Evolutionary conservation across 2,113 vertebrate species (phyloP).

Genomic region (Hippopotamus amphibius): DNA sequence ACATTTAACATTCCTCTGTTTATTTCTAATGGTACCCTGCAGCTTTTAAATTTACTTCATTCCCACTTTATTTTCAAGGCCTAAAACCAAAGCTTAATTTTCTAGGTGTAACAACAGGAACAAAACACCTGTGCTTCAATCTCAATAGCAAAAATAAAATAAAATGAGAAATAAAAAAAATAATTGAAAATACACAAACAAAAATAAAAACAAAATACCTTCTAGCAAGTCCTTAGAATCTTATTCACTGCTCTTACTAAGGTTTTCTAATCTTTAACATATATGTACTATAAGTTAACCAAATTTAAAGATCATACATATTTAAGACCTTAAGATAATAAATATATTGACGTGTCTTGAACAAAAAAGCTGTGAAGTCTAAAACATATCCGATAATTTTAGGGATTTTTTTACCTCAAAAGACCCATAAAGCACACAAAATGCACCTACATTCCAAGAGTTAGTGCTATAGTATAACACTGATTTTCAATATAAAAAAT

Average conservation of each 20-base stretch:
- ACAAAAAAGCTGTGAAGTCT: neutral
- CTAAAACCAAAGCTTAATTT: conserved; percentile 67
- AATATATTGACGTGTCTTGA: neutral
- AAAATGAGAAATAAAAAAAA: conserved; percentile 21
- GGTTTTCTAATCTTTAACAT: neutral
- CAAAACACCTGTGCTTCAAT: neutral
- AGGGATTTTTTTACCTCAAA: neutral
- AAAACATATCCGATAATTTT: neutral
- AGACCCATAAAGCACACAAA: neutral
- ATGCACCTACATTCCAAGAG: neutral
- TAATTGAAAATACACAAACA: neutral
- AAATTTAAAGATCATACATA: neutral
- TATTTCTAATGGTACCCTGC: conserved; percentile 73
- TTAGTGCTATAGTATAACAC: neutral
- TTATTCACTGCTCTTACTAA: neutral
- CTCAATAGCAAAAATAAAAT: neutral
- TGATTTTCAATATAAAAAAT: neutral
- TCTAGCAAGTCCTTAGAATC: neutral
- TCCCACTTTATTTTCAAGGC: conserved; percentile 77
- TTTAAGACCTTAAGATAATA: neutral
- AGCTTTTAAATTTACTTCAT: conserved; percentile 76
- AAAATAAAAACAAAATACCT: neutral
- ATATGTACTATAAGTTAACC: neutral
- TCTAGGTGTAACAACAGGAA: conserved; percentile 20
- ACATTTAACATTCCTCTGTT: conserved; percentile 75